These are phyloP conservation scores for Thunnus maccoyii DNA, from an alignment of 2,113 vertebrate species.

Conservation along the genomic window DNA sequence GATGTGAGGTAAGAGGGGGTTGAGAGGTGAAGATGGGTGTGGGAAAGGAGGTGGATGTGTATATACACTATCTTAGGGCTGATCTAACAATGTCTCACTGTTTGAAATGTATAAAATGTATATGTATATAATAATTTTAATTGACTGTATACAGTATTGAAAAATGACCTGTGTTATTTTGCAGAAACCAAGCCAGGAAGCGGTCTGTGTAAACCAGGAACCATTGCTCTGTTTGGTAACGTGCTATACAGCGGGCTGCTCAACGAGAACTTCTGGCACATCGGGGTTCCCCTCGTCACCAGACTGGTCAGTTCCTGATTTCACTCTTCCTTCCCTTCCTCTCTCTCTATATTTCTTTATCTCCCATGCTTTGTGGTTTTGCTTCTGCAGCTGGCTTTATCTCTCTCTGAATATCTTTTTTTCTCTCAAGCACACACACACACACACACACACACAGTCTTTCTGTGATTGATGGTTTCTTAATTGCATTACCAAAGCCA, in stretches of 20 bases:
- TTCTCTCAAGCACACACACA: not conserved
- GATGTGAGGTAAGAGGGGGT: not conserved
- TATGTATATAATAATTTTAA: not conserved
- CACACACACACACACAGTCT: not conserved
- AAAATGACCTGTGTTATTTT: constrained; percentile 22
- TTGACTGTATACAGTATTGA: not conserved
- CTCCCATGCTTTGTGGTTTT: not conserved
- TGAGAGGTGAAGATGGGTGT: not conserved
- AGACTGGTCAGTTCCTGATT: constrained; percentile 81
- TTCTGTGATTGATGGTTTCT: not conserved
- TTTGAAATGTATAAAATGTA: not conserved
- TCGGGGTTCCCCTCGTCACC: constrained; percentile 82
- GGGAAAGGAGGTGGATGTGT: not conserved
- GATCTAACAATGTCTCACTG: not conserved
- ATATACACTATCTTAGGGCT: too few relatives aligned
- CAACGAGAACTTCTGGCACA: constrained; percentile 84
- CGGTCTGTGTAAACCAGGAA: constrained; percentile 82
- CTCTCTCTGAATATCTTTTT: not conserved
- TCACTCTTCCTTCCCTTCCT: not conserved
- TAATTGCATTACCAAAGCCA: not conserved
- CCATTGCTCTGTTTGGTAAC: constrained; percentile 84
- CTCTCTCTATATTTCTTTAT: not conserved
- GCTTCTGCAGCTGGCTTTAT: not conserved
- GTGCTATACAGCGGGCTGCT: constrained; percentile 83
- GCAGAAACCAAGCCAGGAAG: constrained; percentile 84